Evolutionary conservation across 2,888 invertebrate species (phyloP), one percentile per base, ranked within the genome.

Genomic region (Priapulus caudatus): DNA sequence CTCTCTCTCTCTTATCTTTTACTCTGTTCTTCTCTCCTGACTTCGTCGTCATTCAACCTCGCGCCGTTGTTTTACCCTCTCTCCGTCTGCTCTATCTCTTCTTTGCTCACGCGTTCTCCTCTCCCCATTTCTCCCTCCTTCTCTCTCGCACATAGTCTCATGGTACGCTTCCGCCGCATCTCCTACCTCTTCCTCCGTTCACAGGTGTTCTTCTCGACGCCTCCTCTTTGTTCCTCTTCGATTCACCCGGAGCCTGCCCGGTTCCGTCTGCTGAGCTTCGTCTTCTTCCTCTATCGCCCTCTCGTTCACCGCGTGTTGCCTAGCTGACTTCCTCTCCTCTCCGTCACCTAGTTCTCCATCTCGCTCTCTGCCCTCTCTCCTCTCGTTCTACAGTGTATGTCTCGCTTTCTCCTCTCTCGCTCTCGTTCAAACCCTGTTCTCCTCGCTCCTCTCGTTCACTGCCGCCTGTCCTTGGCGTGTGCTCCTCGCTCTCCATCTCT

Each of bases 131-230:
- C n/a, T n/a, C n/a, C n/a, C n/a, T n/a, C n/a, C n/a, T n/a, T n/a
- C n/a, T n/a, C n/a, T n/a, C n/a, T n/a, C n/a, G n/a, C n/a, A n/a
- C n/a, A n/a, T n/a, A n/a, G n/a, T n/a, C n/a, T n/a, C n/a, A n/a
- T n/a, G n/a, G n/a, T n/a, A n/a, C n/a, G n/a, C n/a, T n/a, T n/a
- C n/a, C 44, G 65, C 64, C 65, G 64, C 64, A 24, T 64, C 65
- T 57, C 64, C 65, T 51, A 63, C 65, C 33, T 60, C 60, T 48
- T 56, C 54, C 19, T 54, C 50, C 19, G 20, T 45, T 4, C 43
- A 15, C 18, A 46, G 55, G 43, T 45, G 47, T 46, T 47, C 16
- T 18, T 44, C 46, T 16, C 20, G 18, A 43, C 21, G 19, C 18
- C 45, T 18, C 33, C 45, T 20, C 15, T 47, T 16, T 33, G 24